Evolutionary conservation across 2,113 vertebrate genomes (phyloP), one percentile per base, ranked within the genome.

Genomic region (Cryptotis parvus): DNA sequence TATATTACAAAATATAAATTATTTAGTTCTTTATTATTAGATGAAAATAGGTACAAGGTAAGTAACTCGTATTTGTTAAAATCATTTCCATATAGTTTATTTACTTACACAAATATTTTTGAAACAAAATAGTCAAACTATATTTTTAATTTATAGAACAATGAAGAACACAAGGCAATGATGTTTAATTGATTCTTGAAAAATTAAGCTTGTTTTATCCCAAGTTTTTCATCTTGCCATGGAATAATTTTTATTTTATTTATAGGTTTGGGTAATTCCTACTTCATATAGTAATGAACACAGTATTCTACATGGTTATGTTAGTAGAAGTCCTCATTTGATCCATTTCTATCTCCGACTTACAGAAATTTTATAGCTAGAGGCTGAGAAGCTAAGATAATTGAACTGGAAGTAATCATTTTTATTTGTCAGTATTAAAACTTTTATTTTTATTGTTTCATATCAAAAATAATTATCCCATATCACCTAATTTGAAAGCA

Each of bases 21-120:
- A 78, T 37, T 0, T 37, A 43, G 6, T 6, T 66, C 14, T 37
- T 4, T 84, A 43, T 14, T 29, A 0, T 43, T 41, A 75, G 33
- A 79, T 4, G 15, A 49, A 6, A 49, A 49, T 49, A 49, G 45
- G 1, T 41, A 70, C 29, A 72, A 84, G 22, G 4, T 49, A 89
- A 84, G 18, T 66, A 4, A 65, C 63, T 96, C 6, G 39, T 16
- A 86, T 43, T 84, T 2, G 84, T 41, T 58, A 88, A 83, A 65
- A 49, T 78, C 5, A 89, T 84, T 75, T 88, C 79, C 4, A 41
- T 52, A 65, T 37, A 81, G 37, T 81, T 4, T 20, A 87, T 0
- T 9, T 3, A 52, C 61, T 35, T 7, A 70, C 35, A 70, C 20
- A 37, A 68, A 27, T 35, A 69, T 41, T 52, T 77, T 75, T 35